Base-by-base conservation (phyloP, 2,888 invertebrate genomes). In the Dicycla oo region DNA sequence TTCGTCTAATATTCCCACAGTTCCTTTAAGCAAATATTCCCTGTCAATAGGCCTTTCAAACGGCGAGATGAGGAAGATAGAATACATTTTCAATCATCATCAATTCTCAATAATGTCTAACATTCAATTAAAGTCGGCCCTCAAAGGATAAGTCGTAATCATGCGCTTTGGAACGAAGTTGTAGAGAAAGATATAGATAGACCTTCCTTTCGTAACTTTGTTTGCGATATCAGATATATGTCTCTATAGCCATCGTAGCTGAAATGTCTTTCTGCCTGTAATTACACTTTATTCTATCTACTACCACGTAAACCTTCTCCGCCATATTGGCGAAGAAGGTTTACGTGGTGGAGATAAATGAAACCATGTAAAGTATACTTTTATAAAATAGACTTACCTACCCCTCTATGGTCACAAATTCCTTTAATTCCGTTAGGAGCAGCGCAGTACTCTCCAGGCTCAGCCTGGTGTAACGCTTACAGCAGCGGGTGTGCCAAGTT, bases 51-150 rank as follows among this genome's bases (percentile, higher is more conserved):
- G 80, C 80, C 38, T 65, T 51, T 60, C 45, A 62, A 72, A 49
- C 61, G 53, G 18, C 20, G 38, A 64, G 63, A 74, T 51, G 80
- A 70, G 57, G 57, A 64, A 61, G 80, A 80, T 67, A 68, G 64
- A 80, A 83, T 80, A 80, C 81, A 83, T 80, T 75, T 83, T 69
- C 84, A 81, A 85, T 83, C 80, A 75, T 80, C 73, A 85, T 83
- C 63, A 76, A 67, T 70, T 80, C 75, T 60, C 65, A 83, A 83
- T 85, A 80, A 83, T 85, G 79, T 72, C 74, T 73, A 71, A 83
- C 83, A 73, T 80, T 80, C 80, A 85, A 85, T 85, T 73, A 82
- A 65, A 64, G 62, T 40, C 51, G 11, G 57, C 49, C 23, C 61
- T 73, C 80, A 80, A 85, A 83, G 80, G 80, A 60, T 68, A 72